A percentile compares a stretch with the other conserved stretches of the same genome.
These are phyloP conservation scores for Tanytarsus gracilentus DNA, from an alignment of 2,888 invertebrate species.

Conservation along the genomic window DNA sequence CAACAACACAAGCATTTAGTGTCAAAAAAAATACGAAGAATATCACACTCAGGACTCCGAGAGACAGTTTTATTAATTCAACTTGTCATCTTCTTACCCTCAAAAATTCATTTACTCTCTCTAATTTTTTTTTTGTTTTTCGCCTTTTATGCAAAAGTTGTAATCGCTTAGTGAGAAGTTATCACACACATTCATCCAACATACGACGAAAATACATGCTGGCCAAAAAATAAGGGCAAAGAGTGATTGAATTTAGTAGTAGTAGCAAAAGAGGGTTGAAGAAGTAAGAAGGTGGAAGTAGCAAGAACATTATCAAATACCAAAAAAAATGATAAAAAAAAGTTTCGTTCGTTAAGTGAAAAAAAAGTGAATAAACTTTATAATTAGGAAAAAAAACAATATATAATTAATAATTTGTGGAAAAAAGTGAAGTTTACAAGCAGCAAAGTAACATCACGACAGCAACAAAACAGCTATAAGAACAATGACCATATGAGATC, in stretches of 20 bases:
- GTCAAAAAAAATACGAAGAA: conserved; percentile 4
- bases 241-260: no score
- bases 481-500: neutral
- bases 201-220: no score
- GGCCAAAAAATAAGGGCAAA: no score
- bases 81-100: neutral
- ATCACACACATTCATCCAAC: no score
- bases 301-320: neutral
- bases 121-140: no score
- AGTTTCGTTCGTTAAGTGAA: neutral
- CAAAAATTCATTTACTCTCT: neutral
- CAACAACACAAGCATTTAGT: conserved; percentile 24
- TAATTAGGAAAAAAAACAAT: neutral
- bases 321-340: conserved; percentile 19
- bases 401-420: neutral
- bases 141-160: no score
- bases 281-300: neutral
- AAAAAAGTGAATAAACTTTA: conserved; percentile 12
- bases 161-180: no score
- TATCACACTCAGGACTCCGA: conserved; percentile 22
- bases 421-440: conserved; percentile 22
- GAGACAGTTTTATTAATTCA: neutral
- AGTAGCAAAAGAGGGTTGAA: neutral
- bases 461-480: conserved; percentile 13
- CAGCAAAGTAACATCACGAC: conserved; percentile 19